Evolutionary conservation across 2,113 vertebrate genomes (phyloP), one percentile per base, ranked within the genome.

Genomic region (human (Homo sapiens)): DNA sequence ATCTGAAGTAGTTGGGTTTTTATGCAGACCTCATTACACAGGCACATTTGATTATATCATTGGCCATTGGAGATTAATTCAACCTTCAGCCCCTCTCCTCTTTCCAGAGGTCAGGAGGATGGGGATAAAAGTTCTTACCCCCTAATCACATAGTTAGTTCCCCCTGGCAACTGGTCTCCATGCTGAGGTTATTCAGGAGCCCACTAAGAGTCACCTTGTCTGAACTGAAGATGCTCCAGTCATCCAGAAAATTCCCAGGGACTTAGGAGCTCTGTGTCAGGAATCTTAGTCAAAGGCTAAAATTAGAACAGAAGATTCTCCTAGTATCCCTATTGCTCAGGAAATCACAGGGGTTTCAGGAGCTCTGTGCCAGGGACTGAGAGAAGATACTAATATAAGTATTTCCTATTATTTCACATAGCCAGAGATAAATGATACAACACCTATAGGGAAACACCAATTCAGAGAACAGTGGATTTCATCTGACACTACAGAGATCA

Each of bases 111-210:
- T 68, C 66, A 68, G 66, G 32, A 13, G 6, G 66, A 32, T 68
- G 32, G 66, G 30, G 32, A 32, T 68, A 17, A 35, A 35, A 68
- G 66, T 68, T 68, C 32, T 32, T 35, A 68, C 8, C 10, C 25
- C 25, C 25, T 61, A 64, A 64, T 11, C 61, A 64, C 61, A 64
- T 30, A 25, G 10, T 61, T 61, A 23, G 59, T 30, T 64, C 25
- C 59, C 25, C 0, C 0, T 27, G 61, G 61, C 25, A 27, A 27
- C 61, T 0, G 25, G 10, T 1, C 23, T 25, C 25, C 61, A 27
- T 1, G 3, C 61, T 64, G 61, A 64, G 25, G 61, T 25, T 64
- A 64, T 64, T 5, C 61, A 64, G 61, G 61, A 64, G 23, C 61
- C 61, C 61, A 25, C 61, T 27, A 30, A 64, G 61, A 64, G 25